Percentiles rank a stretch among this genome's conserved stretches.
Conservation (phyloP, 1,140 invertebrate species). For the Saccostrea glomerata region DNA sequence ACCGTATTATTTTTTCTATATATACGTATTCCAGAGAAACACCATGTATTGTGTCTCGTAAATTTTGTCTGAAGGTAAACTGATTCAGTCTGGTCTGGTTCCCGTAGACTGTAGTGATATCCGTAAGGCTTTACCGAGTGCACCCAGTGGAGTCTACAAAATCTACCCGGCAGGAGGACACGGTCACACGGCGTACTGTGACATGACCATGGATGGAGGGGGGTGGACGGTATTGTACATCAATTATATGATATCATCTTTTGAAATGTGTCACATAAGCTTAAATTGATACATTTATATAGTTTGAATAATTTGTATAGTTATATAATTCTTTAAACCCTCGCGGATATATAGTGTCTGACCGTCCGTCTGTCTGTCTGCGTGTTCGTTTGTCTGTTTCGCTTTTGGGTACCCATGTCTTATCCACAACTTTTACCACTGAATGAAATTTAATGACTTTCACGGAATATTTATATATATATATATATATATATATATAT, state of each 20-base stretch:
- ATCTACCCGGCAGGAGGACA: conserved; percentile 26
- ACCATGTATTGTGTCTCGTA: not conserved
- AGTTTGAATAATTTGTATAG: no score
- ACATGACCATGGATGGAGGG: conserved; percentile 27
- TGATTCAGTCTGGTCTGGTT: conserved; percentile 23
- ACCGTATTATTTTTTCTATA: not conserved
- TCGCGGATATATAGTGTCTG: no score
- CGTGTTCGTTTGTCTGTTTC: no score
- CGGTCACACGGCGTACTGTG: conserved; percentile 31
- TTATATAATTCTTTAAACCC: no score
- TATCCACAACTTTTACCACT: no score
- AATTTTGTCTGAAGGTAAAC: not conserved
- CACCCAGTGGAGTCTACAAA: not conserved
- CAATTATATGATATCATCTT: not conserved
- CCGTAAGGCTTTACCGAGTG: conserved; percentile 5
- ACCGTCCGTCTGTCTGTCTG: no score
- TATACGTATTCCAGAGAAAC: not conserved
- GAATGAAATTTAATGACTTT: no score
- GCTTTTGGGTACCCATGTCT: no score
- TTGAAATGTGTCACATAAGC: no score
- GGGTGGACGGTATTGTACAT: conserved; percentile 29
- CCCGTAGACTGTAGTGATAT: conserved; percentile 28
- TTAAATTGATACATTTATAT: no score
- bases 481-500: no score
- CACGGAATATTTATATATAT: no score